These are phyloP conservation scores for Prietella phreatophila DNA, from an alignment of 2,113 vertebrate genomes.

Conservation along the genomic window DNA sequence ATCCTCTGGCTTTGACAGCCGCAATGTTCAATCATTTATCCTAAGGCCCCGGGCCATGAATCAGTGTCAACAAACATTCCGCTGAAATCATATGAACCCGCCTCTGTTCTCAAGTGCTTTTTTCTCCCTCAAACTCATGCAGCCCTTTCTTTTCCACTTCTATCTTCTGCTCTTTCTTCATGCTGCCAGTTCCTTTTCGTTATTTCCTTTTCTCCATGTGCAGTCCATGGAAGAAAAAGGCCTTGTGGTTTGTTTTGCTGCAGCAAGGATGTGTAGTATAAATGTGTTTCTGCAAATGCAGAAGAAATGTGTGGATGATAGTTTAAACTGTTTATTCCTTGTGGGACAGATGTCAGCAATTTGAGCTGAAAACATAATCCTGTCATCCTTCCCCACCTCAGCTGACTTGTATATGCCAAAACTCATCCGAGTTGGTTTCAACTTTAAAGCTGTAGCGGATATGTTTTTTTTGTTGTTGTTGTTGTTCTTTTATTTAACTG, in stretches of 20 bases:
- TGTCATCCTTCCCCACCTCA: neutral
- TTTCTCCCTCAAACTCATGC: constrained; percentile 28
- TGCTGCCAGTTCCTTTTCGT: constrained; percentile 31
- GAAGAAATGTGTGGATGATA: constrained; percentile 1
- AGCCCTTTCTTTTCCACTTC: constrained; percentile 39
- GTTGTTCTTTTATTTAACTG: neutral
- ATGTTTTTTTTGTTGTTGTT: neutral
- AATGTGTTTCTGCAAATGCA: neutral
- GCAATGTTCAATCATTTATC: constrained; percentile 95
- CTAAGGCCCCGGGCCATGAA: constrained; percentile 83
- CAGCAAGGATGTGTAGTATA: neutral
- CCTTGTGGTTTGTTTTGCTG: constrained; percentile 12
- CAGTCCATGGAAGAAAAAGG: constrained; percentile 23
- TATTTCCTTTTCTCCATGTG: constrained; percentile 27
- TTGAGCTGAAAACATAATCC: constrained; percentile 28
- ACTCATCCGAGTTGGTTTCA: neutral
- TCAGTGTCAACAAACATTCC: constrained; percentile 94
- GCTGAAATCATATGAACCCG: constrained; percentile 88
- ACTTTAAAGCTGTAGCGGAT: neutral
- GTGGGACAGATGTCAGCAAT: constrained; percentile 20
- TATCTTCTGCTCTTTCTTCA: constrained; percentile 14
- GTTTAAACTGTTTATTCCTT: constrained; percentile 23
- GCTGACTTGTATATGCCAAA: constrained; percentile 10
- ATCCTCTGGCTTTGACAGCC: constrained; percentile 92
- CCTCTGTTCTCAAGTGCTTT: constrained; percentile 72